Base-by-base conservation (phyloP, 1,140 invertebrate genomes). In the Drosophila serrata region DNA sequence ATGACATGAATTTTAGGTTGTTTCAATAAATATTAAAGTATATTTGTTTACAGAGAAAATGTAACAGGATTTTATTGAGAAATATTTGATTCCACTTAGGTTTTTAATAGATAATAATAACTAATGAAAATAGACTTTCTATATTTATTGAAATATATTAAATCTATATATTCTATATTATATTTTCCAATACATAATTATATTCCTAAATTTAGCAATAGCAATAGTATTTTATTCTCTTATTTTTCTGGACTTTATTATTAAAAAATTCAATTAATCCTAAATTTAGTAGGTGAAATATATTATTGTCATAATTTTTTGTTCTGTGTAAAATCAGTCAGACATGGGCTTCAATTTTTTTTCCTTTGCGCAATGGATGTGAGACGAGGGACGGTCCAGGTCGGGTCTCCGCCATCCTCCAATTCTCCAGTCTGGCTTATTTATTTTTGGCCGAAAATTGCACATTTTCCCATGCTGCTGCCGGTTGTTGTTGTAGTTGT, bases 361-460 rank as follows among this genome's bases (percentile, higher is more conserved):
- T 43, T 58, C 27, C 31, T 84, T 87, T 87, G 80, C 84, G 84
- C 85, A 88, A 88, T 77, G 77, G 81, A 81, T 90, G 75, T 65
- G 65, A 79, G 76, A 75, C 79, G 76, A 84, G 82, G 84, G 80
- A 87, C 82, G 84, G 84, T 81, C 81, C 81, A 85, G 82, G 79
- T 81, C 65, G 61, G 59, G 46, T 61, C 69, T 78, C 42, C 53
- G 12, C 43, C 58, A n/a, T 48, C 64, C 62, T 46, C 67, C 59
- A 55, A 60, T 72, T 58, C 59, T 64, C 62, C 59, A 75, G 85
- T 75, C 75, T 90, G 87, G 85, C 79, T 88, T 90, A 90, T 90
- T 90, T 90, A 90, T 90, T 90, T 90, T 90, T 90, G 81, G 85
- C 85, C 81, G 53, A 90, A 90, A 90, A 90, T 90, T 90, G 85